Evolutionary conservation across 2,797 vertebrate species (phyloP), one percentile per base, ranked within the genome.

Genomic region (Artibeus lituratus): DNA sequence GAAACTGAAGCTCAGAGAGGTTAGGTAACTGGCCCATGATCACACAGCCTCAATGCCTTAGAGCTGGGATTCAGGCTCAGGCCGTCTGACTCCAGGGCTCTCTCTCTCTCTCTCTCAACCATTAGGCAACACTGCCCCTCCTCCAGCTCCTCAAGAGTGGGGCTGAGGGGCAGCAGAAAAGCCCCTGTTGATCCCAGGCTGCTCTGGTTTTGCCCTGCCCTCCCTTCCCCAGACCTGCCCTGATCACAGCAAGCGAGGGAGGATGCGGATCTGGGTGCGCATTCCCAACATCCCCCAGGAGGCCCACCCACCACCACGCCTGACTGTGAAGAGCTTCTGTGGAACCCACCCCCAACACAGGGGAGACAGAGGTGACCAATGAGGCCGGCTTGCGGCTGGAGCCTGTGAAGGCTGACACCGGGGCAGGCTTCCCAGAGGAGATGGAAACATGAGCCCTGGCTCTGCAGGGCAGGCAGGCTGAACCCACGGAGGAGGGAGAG

Each of bases 1-100:
- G 70, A 91, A 91, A 95, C 29, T 0, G 39, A n/a, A 70, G 65
- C 55, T 80, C 78, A 86, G 82, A 96, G 72, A 88, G n/a, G n/a
- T 86, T 70, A 47, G 59, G 59, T 62, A 80, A 82, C 72, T 32
- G 72, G 29, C 21, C 49, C 44, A 91, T 70, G n/a, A 44, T 74
- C 89, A 96, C 74, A 80, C 93, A 95, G 74, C 65, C 87, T 78
- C 67, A 49, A 49, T 59, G 55, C 37, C 39, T 53, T 84, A 42
- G 72, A 73, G 44, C 81, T 29, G 65, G n/a, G 62, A 51, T 80
- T 69, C 35, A 78, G 73, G 32, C 37, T 59, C 44, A 42, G 15
- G 18, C 32, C 44, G 2, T 39, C 10, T 32, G 35, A 24, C 49
- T 91, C 35, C 19, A 18, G 44, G 74, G 80, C 57, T 35, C 18